Evolutionary conservation across 2,888 invertebrate species (phyloP), one percentile per base, ranked within the genome.

Genomic region (Eudemis profundana): DNA sequence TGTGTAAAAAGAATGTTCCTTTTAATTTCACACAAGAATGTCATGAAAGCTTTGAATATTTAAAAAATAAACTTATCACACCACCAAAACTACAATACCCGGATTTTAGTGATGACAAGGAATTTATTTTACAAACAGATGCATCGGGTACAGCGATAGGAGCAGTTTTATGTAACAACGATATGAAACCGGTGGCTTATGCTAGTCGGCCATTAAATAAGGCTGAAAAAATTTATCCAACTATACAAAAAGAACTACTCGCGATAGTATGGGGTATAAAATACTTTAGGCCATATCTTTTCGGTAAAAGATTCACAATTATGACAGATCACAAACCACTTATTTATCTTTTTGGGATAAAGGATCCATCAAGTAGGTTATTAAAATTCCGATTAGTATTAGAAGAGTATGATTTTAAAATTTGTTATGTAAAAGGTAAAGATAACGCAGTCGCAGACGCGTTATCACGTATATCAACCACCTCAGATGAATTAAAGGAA

Each of bases 241-340:
- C 44, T 4, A 57, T 57, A 17, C 44, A 57, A 19, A 57, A 57
- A 17, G 33, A 57, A 33, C 12, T 57, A 33, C 15, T 57, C 14
- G 57, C 46, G 7, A 65, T 70, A 44, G 67, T 69, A 0, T 70
- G 71, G 70, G 17, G 19, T 12, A 61, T 70, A 8, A 69, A 69
- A 51, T 54, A 69, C 63, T 70, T 70, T 57, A 19, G 69, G 5
- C 69, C 66, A 4, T 69, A 71, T 56, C n/a, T 71, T 23, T 69
- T 64, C 50, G 69, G 69, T 42, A 38, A 21, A 38, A 7, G 29
- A 19, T 67, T 68, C 40, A 59, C 5, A 23, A 68, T 71, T 14
- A 3, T 19, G 7, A 69, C 66, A 0, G 71, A 69, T 23, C n/a
- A n/a, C 40, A 7, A 14, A 38, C 12, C 38, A 36, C 12, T 54